A percentile compares a stretch with the other conserved stretches of the same genome.
Conservation (phyloP, 2,888 invertebrate genomes). For the Chironomus riparius region DNA sequence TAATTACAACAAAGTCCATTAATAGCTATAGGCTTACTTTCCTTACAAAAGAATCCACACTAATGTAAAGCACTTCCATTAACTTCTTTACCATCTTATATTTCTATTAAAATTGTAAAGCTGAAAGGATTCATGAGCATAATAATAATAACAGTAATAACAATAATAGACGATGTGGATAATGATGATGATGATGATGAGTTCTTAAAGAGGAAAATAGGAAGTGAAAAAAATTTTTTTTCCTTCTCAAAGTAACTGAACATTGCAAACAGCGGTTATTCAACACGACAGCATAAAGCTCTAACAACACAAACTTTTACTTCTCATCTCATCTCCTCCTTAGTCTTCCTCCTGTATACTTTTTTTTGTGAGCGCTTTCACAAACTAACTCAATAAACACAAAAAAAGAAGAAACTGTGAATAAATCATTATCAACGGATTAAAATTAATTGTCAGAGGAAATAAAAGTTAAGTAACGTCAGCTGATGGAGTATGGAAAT, state of each 20-base stretch:
- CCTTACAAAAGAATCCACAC: too few species aligned
- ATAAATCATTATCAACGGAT: constrained; percentile 19
- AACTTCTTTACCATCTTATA: too few species aligned
- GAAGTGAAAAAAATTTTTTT: too few species aligned
- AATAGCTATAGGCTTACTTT: too few species aligned
- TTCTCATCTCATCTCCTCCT: neutral
- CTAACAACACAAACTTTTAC: neutral
- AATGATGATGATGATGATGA: neutral
- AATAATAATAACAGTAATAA: neutral
- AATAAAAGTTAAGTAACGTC: constrained; percentile 25
- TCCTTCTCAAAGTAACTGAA: neutral
- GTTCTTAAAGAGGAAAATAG: neutral
- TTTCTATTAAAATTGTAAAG: too few species aligned
- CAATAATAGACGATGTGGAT: neutral
- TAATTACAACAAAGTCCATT: too few species aligned
- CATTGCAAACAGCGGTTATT: neutral
- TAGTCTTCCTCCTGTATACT: neutral
- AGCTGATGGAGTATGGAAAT: neutral
- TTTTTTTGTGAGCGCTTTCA: neutral
- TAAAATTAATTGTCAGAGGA: constrained; percentile 20
- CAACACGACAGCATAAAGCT: neutral
- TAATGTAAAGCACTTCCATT: too few species aligned
- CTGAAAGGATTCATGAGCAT: too few species aligned
- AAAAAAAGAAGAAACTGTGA: neutral
- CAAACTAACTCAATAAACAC: neutral